A percentile compares a stretch with the other conserved stretches of the same genome.
phyloP scores from a whole-genome alignment of 2,113 vertebrate species.

The Grantiella picta region DNA sequence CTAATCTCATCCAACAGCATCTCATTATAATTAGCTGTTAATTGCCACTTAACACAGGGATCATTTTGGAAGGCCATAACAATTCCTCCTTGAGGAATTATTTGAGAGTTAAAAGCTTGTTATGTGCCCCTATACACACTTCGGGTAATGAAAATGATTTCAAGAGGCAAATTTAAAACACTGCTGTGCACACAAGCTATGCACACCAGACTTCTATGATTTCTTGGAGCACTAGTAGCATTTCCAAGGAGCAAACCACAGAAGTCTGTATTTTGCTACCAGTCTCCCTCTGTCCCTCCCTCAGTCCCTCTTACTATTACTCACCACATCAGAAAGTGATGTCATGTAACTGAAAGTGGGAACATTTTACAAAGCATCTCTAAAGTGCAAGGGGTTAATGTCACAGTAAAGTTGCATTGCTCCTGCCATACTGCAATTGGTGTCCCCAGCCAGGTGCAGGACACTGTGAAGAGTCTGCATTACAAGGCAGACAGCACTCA shows the following conservation, averaged over 20 bases:
- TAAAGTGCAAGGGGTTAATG: background rate
- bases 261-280: background rate
- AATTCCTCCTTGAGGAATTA: background rate
- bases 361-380: background rate
- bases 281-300: background rate
- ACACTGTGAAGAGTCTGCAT: background rate
- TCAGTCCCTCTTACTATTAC: no score
- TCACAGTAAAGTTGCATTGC: background rate
- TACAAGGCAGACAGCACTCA: background rate
- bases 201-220: background rate
- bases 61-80: background rate
- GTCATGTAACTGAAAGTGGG: background rate
- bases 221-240: background rate
- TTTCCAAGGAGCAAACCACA: background rate
- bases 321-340: background rate
- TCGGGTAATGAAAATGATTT: background rate
- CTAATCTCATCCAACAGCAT: conserved; percentile 10
- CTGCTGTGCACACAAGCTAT: background rate
- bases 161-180: background rate
- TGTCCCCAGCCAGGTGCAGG: background rate
- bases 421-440: background rate
- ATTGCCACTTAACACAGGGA: conserved; percentile 23
- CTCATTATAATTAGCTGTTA: conserved; percentile 30
- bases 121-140: background rate
- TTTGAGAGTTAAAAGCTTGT: background rate